These are phyloP conservation scores for Neocrepidodera transversa DNA, from an alignment of 2,888 invertebrate genomes.

Conservation along the genomic window DNA sequence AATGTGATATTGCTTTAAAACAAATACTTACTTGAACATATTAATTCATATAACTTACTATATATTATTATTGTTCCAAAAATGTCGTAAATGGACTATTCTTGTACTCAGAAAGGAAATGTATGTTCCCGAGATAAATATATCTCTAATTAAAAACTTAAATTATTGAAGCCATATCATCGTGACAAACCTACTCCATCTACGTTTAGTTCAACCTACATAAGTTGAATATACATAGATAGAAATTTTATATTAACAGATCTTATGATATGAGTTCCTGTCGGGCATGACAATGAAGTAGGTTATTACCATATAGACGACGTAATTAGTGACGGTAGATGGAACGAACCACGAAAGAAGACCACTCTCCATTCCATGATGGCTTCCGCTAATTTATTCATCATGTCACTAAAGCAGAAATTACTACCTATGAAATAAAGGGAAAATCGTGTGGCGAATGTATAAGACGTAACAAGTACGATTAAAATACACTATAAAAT, in stretches of 20 bases:
- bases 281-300: slow-evolving; percentile 6
- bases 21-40: too few species aligned
- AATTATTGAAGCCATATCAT: too few species aligned
- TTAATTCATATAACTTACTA: too few species aligned
- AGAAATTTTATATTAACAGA: slow-evolving; percentile 4
- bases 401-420: not conserved
- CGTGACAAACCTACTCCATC: slow-evolving; percentile 5
- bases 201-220: not conserved
- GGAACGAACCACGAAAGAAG: slow-evolving; percentile 9
- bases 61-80: too few species aligned
- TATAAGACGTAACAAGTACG: not conserved
- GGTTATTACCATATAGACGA: slow-evolving; percentile 18
- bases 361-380: not conserved
- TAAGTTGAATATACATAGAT: not conserved
- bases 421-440: not conserved
- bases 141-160: too few species aligned
- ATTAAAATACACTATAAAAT: too few species aligned
- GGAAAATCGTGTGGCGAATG: not conserved
- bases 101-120: too few species aligned
- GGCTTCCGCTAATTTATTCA: slow-evolving; percentile 10
- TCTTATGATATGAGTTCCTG: slow-evolving; percentile 1
- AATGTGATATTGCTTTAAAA: too few species aligned
- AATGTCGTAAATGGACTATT: too few species aligned
- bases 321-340: slow-evolving; percentile 13
- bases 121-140: too few species aligned